phyloP scores from a whole-genome alignment of 1,140 invertebrate species.

The Daktulosphaira vitifoliae region DNA sequence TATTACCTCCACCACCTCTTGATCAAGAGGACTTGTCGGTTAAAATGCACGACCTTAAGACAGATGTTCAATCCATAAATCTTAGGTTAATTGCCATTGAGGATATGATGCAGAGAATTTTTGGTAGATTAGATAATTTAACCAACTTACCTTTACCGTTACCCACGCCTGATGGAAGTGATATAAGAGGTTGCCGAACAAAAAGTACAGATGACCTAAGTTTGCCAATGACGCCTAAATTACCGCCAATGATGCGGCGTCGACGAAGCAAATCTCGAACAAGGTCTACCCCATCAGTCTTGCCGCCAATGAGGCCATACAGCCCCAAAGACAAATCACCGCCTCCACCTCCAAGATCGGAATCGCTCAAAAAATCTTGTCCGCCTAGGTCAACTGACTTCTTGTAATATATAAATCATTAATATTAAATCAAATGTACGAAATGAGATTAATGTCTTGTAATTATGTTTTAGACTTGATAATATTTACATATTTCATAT shows the following conservation, averaged over 20 bases:
- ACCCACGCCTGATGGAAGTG: neutral
- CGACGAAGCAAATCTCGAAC: conserved; percentile 60
- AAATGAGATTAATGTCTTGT: neutral
- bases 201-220: conserved; percentile 46
- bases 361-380: conserved; percentile 33
- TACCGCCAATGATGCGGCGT: conserved; percentile 57
- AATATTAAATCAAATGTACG: neutral
- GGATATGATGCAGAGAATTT: conserved; percentile 37
- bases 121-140: conserved; percentile 36
- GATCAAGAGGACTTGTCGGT: conserved; percentile 6
- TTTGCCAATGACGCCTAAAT: conserved; percentile 46
- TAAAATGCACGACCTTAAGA: conserved; percentile 36
- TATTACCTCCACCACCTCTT: conserved; percentile 36
- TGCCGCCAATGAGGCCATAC: conserved; percentile 45
- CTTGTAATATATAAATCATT: neutral
- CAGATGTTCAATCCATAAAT: conserved; percentile 41
- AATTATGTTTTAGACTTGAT: neutral
- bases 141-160: neutral
- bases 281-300: conserved; percentile 52
- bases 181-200: neutral
- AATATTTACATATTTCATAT: no score
- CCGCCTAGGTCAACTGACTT: conserved; percentile 33
- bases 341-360: conserved; percentile 41
- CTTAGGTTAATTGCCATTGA: conserved; percentile 30
- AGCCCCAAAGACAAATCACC: conserved; percentile 38